Evolutionary conservation across 2,888 invertebrate genomes (phyloP).

Genomic region (Himalopsyche japonica): DNA sequence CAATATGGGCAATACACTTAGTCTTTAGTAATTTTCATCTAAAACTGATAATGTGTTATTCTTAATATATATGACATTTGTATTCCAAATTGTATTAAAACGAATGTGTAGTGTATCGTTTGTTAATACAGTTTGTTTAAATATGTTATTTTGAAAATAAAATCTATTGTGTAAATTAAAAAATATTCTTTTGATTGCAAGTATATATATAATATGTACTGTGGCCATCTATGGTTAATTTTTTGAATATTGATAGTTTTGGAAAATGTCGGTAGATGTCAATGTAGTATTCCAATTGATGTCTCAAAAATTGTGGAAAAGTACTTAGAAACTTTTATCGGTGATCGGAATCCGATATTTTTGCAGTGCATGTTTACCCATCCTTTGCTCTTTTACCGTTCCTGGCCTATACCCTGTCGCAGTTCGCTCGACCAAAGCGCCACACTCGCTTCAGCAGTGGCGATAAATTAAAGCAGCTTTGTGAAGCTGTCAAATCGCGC

Average conservation of each 20-base stretch:
- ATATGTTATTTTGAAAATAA: too few relatives aligned
- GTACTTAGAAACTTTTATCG: not conserved
- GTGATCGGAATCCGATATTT: not conserved
- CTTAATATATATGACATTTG: too few relatives aligned
- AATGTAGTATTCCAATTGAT: not conserved
- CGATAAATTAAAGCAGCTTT: constrained; percentile 40
- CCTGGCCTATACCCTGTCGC: not conserved
- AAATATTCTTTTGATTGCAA: not conserved
- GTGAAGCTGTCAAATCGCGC: constrained; percentile 39
- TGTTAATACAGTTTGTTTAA: too few relatives aligned
- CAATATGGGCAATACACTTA: too few relatives aligned
- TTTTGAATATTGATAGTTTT: not conserved
- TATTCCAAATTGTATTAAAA: too few relatives aligned
- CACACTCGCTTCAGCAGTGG: constrained; percentile 15
- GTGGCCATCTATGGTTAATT: not conserved
- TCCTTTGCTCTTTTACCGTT: not conserved
- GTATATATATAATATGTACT: too few relatives aligned
- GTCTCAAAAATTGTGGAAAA: not conserved
- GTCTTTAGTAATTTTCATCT: too few relatives aligned
- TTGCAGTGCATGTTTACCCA: not conserved
- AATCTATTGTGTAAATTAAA: too few relatives aligned
- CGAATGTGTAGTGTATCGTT: too few relatives aligned
- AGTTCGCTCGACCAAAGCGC: not conserved
- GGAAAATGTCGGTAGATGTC: not conserved
- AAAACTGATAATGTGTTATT: too few relatives aligned